Evolutionary conservation across 35 echinoderm and acorn worm genomes (phyloP), one percentile per base, ranked within the genome.

Genomic region (Nesometra sesokonis): DNA sequence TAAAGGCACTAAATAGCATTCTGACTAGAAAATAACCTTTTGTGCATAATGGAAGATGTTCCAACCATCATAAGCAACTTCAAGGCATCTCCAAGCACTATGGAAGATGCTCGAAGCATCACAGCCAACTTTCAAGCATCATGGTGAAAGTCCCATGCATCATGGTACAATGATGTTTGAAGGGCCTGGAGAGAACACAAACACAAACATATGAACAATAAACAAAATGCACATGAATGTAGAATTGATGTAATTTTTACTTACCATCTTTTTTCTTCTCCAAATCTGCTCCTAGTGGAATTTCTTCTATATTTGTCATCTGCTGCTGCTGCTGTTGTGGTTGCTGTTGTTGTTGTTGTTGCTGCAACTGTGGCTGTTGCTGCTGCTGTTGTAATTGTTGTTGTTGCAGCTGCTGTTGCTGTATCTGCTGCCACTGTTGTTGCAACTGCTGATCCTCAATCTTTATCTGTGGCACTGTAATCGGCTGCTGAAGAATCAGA

Each of bases 211-310:
- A n/a, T n/a, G n/a, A n/a, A n/a, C n/a, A n/a, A n/a, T n/a, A n/a
- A n/a, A n/a, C n/a, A n/a, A n/a, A n/a, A n/a, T n/a, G n/a, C n/a
- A n/a, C n/a, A n/a, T n/a, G n/a, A n/a, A n/a, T n/a, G n/a, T n/a
- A n/a, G 15, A 43, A 7, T 43, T 43, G 15, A 43, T 15, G 15
- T 43, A 43, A 7, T 7, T 7, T 7, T 7, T 15, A 89, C 87
- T 83, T 89, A 89, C 87, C 87, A 36, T 89, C 87, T 82, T 89
- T 89, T 57, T 89, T 89, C 46, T 82, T 89, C 35, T 89, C 87
- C 40, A 89, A 57, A 77, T 89, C 47, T 46, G 82, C 87, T 11
- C 80, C 82, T 11, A 89, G 27, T 23, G 87, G 82, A 13, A 32
- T 76, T 29, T 89, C 87, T 32, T 89, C 87, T 11, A 89, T 67